Evolutionary conservation across 23 tunicate genomes (phyloP), one percentile per base, ranked within the genome.

Genomic region (Clavelina lepadiformis): DNA sequence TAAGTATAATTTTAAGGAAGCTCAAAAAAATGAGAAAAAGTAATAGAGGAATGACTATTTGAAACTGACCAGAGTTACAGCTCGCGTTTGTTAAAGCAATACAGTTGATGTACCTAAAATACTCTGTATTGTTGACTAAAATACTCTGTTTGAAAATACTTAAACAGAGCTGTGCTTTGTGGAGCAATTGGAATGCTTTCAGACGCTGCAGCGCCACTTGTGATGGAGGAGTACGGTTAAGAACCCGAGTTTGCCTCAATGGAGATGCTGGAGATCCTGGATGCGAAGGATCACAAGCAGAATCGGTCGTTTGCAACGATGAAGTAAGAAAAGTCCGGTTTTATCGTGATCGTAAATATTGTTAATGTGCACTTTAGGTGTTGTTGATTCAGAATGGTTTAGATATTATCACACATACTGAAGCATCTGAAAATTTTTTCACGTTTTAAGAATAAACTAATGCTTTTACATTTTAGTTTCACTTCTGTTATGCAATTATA

Each of bases 101-200:
- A n/a, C n/a, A n/a, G n/a, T n/a, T n/a, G n/a, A n/a, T n/a, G n/a
- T n/a, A n/a, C n/a, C n/a, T n/a, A n/a, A n/a, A n/a, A n/a, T n/a
- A n/a, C n/a, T n/a, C 23, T 11, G 31, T 3, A 72, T 44, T 44
- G 50, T 44, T 44, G 13, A 44, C 18, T 18, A 44, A 44, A 44
- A 44, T 18, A 44, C 50, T 44, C 18, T 11, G 13, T 11, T 44
- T 11, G 18, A 44, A 11, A 44, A 19, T 15, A 15, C 7, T 54
- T 21, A 54, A n/a, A 8, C 47, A 70, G 76, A 38, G 23, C 33
- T 89, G 97, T 36, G 74, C 89, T 26, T 68, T 33, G 58, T 93
- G 93, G 80, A 74, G 74, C 30, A 50, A 68, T 28, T 93, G 98
- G 98, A 67, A 32, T 38, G 50, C 38, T 25, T 88, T 74, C 80